These are phyloP conservation scores for Hippoglossus stenolepis DNA, from an alignment of 2,113 vertebrate genomes.

Conservation along the genomic window DNA sequence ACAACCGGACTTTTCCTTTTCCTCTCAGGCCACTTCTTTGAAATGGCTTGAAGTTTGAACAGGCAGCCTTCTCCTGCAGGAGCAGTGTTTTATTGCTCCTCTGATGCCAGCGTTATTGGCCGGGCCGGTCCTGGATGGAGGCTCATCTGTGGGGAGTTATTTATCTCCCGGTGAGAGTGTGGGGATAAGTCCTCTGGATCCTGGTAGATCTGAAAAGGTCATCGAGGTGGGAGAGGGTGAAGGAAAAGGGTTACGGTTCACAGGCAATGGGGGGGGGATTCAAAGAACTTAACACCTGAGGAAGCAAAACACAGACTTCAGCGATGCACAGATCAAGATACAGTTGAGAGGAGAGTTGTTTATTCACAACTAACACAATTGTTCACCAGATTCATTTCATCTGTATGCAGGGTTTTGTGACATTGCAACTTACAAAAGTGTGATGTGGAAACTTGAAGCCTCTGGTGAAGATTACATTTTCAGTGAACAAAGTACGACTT, in stretches of 20 bases:
- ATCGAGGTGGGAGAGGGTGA: constrained; percentile 7
- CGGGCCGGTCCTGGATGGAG: constrained; percentile 12
- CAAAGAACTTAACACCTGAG: constrained; percentile 34
- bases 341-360: too few relatives aligned
- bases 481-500: too few relatives aligned
- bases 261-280: background rate
- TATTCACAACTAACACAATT: too few relatives aligned
- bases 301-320: constrained; percentile 10
- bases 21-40: constrained; percentile 17
- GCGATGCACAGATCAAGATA: too few relatives aligned
- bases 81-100: constrained; percentile 25
- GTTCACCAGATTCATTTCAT: too few relatives aligned
- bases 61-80: background rate
- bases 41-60: constrained; percentile 5
- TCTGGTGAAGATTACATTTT: too few relatives aligned
- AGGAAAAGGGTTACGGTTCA: background rate
- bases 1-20: constrained; percentile 7
- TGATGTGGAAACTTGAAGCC: too few relatives aligned
- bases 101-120: constrained; percentile 53
- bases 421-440: too few relatives aligned
- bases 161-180: constrained; percentile 44
- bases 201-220: constrained; percentile 45
- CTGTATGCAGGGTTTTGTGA: too few relatives aligned
- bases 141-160: constrained; percentile 43
- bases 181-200: constrained; percentile 40